Conservation (phyloP, 2,113 vertebrate species). For the Brachypteracias leptosomus region DNA sequence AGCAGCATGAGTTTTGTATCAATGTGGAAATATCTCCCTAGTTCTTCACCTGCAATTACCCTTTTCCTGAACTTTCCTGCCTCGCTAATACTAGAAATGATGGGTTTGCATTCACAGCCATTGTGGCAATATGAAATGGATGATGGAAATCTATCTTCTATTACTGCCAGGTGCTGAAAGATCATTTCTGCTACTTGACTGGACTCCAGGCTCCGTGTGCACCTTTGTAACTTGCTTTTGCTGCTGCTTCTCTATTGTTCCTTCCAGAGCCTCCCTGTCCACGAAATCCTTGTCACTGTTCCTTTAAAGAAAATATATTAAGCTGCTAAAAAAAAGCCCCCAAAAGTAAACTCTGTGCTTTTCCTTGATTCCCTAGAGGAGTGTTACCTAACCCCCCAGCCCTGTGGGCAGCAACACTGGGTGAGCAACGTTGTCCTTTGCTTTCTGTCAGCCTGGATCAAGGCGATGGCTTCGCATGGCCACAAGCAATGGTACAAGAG, state of each 20-base stretch:
- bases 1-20: background rate
- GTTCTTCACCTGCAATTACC: background rate
- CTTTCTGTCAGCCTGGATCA: background rate
- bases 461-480: fast-evolving
- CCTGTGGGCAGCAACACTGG: background rate
- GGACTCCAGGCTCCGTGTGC: background rate
- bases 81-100: background rate
- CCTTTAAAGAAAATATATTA: background rate
- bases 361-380: background rate
- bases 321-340: background rate
- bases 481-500: background rate
- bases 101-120: background rate
- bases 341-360: background rate
- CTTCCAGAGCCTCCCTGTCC: background rate
- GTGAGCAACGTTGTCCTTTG: background rate
- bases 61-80: background rate
- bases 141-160: background rate
- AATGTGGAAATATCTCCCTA: background rate
- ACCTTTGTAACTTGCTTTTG: background rate
- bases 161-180: background rate
- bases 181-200: background rate
- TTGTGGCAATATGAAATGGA: background rate
- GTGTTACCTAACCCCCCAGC: background rate
- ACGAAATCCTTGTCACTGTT: background rate
- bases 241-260: background rate